phyloP scores from a whole-genome alignment of 2,888 invertebrate genomes.

The Syritta pipiens region DNA sequence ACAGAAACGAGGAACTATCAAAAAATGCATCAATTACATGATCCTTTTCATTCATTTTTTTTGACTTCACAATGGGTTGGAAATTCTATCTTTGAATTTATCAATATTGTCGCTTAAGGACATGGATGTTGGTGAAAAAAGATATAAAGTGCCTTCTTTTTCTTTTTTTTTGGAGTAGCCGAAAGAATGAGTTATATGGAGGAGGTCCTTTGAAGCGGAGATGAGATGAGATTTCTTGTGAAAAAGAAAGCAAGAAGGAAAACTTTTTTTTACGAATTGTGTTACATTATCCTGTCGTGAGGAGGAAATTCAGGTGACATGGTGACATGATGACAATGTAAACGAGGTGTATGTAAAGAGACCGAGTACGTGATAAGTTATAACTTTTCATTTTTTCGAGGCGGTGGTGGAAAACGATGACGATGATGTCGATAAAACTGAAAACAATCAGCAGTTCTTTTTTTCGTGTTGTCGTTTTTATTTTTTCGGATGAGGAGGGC shows the following conservation, averaged over 20 bases:
- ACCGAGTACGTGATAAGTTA: not conserved
- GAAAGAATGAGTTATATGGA: slow-evolving; percentile 6
- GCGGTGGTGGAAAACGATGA: not conserved
- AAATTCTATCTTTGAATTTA: slow-evolving; percentile 1
- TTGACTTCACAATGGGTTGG: not conserved
- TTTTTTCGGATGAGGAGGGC: not conserved
- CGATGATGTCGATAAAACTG: not conserved
- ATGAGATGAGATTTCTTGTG: no score
- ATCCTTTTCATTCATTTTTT: not conserved
- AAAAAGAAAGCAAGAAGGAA: no score
- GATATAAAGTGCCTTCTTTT: no score
- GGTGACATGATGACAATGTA: not conserved
- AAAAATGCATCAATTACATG: not conserved
- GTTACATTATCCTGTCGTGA: not conserved
- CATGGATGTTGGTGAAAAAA: no score
- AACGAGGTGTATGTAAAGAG: not conserved
- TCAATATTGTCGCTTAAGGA: not conserved
- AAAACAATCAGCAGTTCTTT: slow-evolving; percentile 14
- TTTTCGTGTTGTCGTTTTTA: no score
- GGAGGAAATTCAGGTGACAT: not conserved
- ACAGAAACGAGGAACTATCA: no score
- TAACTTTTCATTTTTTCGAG: not conserved
- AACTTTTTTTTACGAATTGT: slow-evolving; percentile 10
- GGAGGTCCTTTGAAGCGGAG: no score
- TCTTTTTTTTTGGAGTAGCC: no score